These are phyloP conservation scores for Chrysotoxum bicinctum DNA, from an alignment of 2,888 invertebrate species.

Conservation along the genomic window DNA sequence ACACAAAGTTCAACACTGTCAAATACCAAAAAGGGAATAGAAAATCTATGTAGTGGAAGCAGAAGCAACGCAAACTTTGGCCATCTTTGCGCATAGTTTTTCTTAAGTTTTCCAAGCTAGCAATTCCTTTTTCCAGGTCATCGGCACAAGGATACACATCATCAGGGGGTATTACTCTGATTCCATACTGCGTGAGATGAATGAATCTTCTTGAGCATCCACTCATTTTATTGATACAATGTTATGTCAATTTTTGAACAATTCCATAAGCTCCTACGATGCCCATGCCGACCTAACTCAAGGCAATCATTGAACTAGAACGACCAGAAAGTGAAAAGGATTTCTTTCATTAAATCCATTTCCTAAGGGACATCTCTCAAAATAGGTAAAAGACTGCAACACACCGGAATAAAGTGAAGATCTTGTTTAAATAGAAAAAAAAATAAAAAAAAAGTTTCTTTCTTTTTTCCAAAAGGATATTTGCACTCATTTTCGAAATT, in stretches of 20 bases:
- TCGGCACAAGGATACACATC: slow-evolving; percentile 17
- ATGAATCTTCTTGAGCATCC: slow-evolving; percentile 44
- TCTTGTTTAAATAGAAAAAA: slow-evolving; percentile 12
- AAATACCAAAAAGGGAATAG: neutral
- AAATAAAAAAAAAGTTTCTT: neutral
- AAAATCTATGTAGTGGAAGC: slow-evolving; percentile 2
- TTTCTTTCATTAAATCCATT: slow-evolving; percentile 48
- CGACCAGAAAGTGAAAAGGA: slow-evolving; percentile 31
- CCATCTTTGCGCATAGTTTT: slow-evolving; percentile 26
- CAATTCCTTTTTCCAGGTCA: slow-evolving; percentile 45
- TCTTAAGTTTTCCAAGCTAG: neutral
- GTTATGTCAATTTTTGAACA: slow-evolving; percentile 53
- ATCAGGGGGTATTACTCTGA: slow-evolving; percentile 3
- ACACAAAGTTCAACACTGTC: slow-evolving; percentile 4
- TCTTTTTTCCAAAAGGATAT: slow-evolving; percentile 42
- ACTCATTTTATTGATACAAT: slow-evolving; percentile 61
- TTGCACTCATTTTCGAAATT: slow-evolving; percentile 64
- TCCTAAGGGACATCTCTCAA: slow-evolving; percentile 18
- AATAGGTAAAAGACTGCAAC: neutral
- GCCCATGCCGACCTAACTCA: neutral
- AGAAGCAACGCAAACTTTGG: slow-evolving; percentile 40
- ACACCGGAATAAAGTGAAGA: neutral
- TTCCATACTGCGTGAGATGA: slow-evolving; percentile 48
- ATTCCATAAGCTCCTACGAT: neutral
- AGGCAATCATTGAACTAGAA: slow-evolving; percentile 35